Evolutionary conservation across 1,140 invertebrate species (phyloP).

Genomic region (Drosophila oshimai): DNA sequence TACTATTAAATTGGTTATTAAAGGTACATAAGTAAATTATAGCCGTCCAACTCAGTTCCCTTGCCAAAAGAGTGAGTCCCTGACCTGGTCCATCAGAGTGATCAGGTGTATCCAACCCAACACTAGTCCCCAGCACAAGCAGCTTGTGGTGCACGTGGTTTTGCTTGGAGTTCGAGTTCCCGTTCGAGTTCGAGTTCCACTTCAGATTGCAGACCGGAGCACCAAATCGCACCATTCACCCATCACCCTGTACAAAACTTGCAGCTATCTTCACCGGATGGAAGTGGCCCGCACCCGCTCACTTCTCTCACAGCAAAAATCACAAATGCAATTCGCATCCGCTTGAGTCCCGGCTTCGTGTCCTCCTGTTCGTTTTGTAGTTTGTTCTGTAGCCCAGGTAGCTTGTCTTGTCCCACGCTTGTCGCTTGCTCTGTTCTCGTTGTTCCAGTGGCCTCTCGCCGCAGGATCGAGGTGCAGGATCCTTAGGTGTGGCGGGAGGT

Average conservation of each 20-base stretch:
- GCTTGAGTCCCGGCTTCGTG: slow-evolving; percentile 32
- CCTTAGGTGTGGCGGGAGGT: slow-evolving; percentile 3
- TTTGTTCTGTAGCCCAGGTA: slow-evolving; percentile 15
- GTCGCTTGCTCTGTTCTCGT: slow-evolving; percentile 43
- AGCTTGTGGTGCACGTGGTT: slow-evolving; percentile 41
- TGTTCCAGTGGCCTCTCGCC: slow-evolving; percentile 16
- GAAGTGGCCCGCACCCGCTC: slow-evolving; percentile 27
- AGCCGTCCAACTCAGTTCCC: neutral
- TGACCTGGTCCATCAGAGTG: neutral
- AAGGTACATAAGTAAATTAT: too few species aligned
- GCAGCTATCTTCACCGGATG: slow-evolving; percentile 33
- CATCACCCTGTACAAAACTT: slow-evolving; percentile 41
- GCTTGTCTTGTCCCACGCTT: slow-evolving; percentile 37
- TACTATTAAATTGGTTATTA: too few species aligned
- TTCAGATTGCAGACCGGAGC: slow-evolving; percentile 31
- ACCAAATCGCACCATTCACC: slow-evolving; percentile 41
- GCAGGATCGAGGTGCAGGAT: neutral
- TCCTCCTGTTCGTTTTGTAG: slow-evolving; percentile 47
- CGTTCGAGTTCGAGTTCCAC: slow-evolving; percentile 7
- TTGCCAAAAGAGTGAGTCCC: neutral
- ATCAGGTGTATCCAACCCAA: slow-evolving; percentile 14
- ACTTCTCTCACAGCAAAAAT: slow-evolving; percentile 28
- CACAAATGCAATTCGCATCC: slow-evolving; percentile 20
- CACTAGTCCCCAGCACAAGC: slow-evolving; percentile 23
- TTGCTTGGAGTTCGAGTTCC: slow-evolving; percentile 34